Base-by-base conservation (phyloP, 1,140 invertebrate species). In the Piezodorus guildinii region DNA sequence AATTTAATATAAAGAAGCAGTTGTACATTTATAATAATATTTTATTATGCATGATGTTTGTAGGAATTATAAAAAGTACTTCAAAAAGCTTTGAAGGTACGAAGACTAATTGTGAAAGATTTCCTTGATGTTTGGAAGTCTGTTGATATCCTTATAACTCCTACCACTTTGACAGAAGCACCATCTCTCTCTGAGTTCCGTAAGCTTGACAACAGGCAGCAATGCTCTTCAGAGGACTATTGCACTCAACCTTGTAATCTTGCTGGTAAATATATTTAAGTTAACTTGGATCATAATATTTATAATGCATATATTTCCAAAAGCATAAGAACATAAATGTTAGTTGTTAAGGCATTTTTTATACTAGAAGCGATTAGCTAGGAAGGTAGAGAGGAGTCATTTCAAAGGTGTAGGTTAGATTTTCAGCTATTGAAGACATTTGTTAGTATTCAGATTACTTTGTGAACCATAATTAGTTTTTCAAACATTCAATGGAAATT, bases 221-320 rank as follows among this genome's bases (percentile, higher is more conserved):
- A 94, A 68, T 90, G 89, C 74, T 90, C 89, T 74, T 85, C 87
- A 0, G 77, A 88, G 44, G 96, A 99, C 77, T 93, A 85, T 74
- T 98, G 89, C 71, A 98, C 95, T 0, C 92, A 96, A 72, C 85
- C 95, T 6, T 89, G 88, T 0, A 99, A 98, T 73, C 88, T 99
- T 87, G 92, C 94, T 30, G 95, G 87, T 84, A 73, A 73, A 65
- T 56, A 34, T 34, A 19, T 16, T n/a, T 8, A 58, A 64, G 15
- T 52, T 17, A 39, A 34, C 14, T 19, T 21, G 3, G 1, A 19
- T 61, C 15, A 14, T 1, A 25, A 9, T 23, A n/a, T n/a, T 45
- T 23, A 6, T 46, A 21, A 16, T 39, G 15, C n/a, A 25, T 8
- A n/a, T 46, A 15, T 25, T 44, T 15, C 21, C 34, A n/a, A n/a